Percentiles rank a stretch among this genome's conserved stretches.
phyloP scores from a whole-genome alignment of 2,888 invertebrate genomes.

The Acleris emargana region DNA sequence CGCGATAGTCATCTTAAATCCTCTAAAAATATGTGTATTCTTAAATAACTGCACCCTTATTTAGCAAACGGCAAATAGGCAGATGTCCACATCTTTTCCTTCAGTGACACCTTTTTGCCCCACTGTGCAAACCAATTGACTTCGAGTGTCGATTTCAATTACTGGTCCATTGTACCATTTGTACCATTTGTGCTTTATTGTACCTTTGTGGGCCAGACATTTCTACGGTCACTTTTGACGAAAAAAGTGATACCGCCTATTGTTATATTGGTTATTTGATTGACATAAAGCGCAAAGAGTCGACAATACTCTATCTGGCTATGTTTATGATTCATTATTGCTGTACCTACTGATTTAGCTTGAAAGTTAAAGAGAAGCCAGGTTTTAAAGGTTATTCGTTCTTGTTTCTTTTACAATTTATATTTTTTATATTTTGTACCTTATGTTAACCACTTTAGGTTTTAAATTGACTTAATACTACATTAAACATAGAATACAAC shows the following conservation, averaged over 20 bases:
- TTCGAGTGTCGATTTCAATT: constrained; percentile 68
- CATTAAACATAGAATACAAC: too few species aligned
- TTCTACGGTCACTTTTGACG: constrained; percentile 29
- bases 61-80: constrained; percentile 43
- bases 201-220: constrained; percentile 17
- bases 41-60: constrained; percentile 41
- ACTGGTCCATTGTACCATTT: constrained; percentile 49
- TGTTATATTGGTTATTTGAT: not conserved
- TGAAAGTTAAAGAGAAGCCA: too few species aligned
- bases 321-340: not conserved
- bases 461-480: too few species aligned
- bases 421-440: too few species aligned
- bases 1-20: not conserved
- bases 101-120: constrained; percentile 41
- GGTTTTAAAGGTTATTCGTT: too few species aligned
- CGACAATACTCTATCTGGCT: not conserved
- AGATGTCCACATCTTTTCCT: constrained; percentile 62
- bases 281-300: not conserved
- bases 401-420: too few species aligned
- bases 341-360: not conserved
- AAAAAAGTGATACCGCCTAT: constrained; percentile 24
- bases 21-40: not conserved
- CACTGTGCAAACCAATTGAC: constrained; percentile 45
- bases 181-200: constrained; percentile 10
- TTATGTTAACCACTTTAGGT: too few species aligned